Evolutionary conservation across 2,113 vertebrate genomes (phyloP).

Genomic region (Equus quagga): DNA sequence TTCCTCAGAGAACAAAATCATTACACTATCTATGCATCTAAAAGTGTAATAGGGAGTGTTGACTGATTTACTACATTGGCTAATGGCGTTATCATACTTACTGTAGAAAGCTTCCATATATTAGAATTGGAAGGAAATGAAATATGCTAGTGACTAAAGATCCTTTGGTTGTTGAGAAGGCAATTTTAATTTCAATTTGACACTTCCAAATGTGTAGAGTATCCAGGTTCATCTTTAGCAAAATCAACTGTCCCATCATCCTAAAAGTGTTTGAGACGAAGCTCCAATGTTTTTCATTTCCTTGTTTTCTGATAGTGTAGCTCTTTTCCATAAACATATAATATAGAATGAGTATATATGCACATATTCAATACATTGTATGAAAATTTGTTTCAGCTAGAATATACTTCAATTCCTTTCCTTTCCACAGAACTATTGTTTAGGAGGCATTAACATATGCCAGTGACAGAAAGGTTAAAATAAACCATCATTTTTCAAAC

Average conservation of each 20-base stretch:
- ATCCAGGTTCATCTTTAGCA: background rate
- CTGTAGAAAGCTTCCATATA: background rate
- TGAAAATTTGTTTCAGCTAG: background rate
- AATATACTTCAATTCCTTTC: background rate
- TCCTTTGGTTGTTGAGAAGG: background rate
- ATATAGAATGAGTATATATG: background rate
- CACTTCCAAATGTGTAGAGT: background rate
- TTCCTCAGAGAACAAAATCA: background rate
- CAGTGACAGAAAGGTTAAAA: background rate
- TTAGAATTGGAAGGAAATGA: background rate
- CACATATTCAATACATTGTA: background rate
- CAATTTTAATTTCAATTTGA: background rate
- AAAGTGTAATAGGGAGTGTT: background rate
- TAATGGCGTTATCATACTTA: background rate
- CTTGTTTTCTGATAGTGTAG: background rate
- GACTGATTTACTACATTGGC: background rate
- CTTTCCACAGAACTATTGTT: background rate
- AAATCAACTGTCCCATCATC: background rate
- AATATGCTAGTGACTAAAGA: background rate
- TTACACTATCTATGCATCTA: background rate
- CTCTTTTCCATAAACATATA: background rate
- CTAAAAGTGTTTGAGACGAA: background rate
- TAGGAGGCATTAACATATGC: background rate
- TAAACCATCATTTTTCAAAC: background rate
- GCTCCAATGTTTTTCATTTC: background rate